Conservation (phyloP, 2,888 invertebrate species). For the Cataglyphis livida region DNA sequence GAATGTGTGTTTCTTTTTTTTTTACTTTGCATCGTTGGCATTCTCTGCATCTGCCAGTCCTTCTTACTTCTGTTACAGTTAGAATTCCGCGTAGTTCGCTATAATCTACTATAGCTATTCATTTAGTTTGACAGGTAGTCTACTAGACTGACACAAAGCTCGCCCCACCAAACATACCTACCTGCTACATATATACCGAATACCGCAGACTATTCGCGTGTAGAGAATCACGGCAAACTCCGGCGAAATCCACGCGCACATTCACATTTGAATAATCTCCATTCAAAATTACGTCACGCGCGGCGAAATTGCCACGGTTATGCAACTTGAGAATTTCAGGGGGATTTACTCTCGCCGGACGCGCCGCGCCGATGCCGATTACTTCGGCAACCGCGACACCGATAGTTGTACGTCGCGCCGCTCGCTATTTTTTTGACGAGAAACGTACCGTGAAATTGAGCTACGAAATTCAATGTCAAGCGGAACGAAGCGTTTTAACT, state of each 20-base stretch:
- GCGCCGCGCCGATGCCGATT: constrained; percentile 19
- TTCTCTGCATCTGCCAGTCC: background rate
- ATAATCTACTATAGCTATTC: constrained; percentile 59
- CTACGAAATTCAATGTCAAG: constrained; percentile 52
- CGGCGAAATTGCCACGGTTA: constrained; percentile 81
- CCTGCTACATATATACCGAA: constrained; percentile 38
- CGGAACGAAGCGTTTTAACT: constrained; percentile 31
- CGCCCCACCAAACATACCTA: constrained; percentile 72
- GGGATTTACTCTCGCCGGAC: constrained; percentile 74
- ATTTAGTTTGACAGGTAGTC: constrained; percentile 79
- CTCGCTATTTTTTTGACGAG: constrained; percentile 53
- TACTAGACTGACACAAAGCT: constrained; percentile 70
- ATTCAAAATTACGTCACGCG: constrained; percentile 82
- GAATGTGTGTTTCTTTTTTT: constrained; percentile 19
- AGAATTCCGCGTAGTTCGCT: constrained; percentile 26
- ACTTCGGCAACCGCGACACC: constrained; percentile 18
- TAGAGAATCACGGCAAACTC: constrained; percentile 57
- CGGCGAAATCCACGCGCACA: constrained; percentile 67
- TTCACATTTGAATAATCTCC: constrained; percentile 80
- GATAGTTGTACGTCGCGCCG: constrained; percentile 18
- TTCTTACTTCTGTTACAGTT: constrained; percentile 24
- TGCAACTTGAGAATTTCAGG: constrained; percentile 79
- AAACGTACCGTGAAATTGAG: constrained; percentile 53
- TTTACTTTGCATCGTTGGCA: background rate
- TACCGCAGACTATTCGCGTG: constrained; percentile 28